phyloP scores from a whole-genome alignment of 2,888 invertebrate genomes.

The Antheraea yamamai region DNA sequence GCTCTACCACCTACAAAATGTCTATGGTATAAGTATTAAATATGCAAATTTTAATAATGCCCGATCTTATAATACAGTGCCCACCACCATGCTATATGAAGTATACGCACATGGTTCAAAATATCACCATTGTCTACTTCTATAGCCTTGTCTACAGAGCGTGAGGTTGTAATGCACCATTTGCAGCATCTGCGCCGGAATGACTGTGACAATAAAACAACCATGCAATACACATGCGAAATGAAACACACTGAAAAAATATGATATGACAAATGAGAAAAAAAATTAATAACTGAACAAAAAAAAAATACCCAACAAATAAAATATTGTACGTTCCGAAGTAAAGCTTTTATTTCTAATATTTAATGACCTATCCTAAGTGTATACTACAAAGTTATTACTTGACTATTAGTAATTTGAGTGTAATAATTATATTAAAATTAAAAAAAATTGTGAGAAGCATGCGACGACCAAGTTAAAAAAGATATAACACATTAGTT shows the following conservation, averaged over 20 bases:
- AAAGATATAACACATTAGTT: too few relatives aligned
- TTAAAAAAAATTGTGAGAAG: not conserved
- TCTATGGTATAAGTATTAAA: not conserved
- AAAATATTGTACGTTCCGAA: too few relatives aligned
- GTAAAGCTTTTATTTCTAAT: too few relatives aligned
- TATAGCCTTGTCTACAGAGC: conserved; percentile 60
- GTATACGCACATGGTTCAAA: conserved; percentile 67
- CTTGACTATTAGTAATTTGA: too few relatives aligned
- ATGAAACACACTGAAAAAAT: conserved; percentile 19
- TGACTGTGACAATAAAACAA: conserved; percentile 72
- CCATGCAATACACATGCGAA: conserved; percentile 67
- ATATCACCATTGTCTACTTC: conserved; percentile 54
- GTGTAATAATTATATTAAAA: too few relatives aligned
- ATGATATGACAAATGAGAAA: not conserved
- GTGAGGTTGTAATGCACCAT: conserved; percentile 64
- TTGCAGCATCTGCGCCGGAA: conserved; percentile 72
- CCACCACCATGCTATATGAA: not conserved
- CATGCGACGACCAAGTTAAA: not conserved
- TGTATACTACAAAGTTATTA: too few relatives aligned
- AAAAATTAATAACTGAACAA: not conserved
- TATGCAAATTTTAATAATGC: not conserved
- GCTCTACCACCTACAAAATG: too few relatives aligned
- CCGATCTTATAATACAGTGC: not conserved
- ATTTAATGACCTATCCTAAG: too few relatives aligned
- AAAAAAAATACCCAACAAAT: not conserved